Evolutionary conservation across 2,888 invertebrate genomes (phyloP), one percentile per base, ranked within the genome.

Genomic region (Parascotia fuliginaria): DNA sequence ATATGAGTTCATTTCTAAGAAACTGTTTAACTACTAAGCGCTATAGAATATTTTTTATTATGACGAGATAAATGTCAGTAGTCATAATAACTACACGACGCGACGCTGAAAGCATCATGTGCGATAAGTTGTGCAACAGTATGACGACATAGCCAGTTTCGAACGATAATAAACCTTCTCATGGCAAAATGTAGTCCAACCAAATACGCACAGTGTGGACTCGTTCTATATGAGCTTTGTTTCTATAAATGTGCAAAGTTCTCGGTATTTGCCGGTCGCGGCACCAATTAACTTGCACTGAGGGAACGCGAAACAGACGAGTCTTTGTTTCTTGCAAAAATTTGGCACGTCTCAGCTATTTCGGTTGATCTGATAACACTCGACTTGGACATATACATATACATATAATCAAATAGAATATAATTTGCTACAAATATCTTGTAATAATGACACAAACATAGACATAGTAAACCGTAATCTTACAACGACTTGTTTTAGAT

Each of bases 281-380:
- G 73, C 68, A 73, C 82, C 82, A 85, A 87, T 83, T 84, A 83
- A 80, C 77, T 79, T 75, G 60, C 63, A 61, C 65, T 62, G 67
- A 65, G 65, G 65, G 72, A 73, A 71, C 75, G 74, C 62, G 59
- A 73, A 74, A 83, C 80, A 82, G 75, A 55, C 65, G 67, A 55
- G 60, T 75, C 84, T 85, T 87, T 86, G 85, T 87, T 80, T 74
- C 71, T 76, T 65, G 67, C 65, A 53, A 74, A 79, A 81, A 78
- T 84, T 87, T 81, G 84, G 84, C 86, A 87, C 85, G 87, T 83
- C 72, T 70, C 65, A 58, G 73, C 82, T 75, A 81, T 87, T 80
- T 79, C 74, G 58, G 76, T 70, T 59, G 70, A 82, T 83, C 81
- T 71, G 83, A 85, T 85, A 75, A 75, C 64, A 42, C 47, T 59